Evolutionary conservation across 2,797 vertebrate species (phyloP), one percentile per base, ranked within the genome.

Genomic region (Fringilla coelebs): DNA sequence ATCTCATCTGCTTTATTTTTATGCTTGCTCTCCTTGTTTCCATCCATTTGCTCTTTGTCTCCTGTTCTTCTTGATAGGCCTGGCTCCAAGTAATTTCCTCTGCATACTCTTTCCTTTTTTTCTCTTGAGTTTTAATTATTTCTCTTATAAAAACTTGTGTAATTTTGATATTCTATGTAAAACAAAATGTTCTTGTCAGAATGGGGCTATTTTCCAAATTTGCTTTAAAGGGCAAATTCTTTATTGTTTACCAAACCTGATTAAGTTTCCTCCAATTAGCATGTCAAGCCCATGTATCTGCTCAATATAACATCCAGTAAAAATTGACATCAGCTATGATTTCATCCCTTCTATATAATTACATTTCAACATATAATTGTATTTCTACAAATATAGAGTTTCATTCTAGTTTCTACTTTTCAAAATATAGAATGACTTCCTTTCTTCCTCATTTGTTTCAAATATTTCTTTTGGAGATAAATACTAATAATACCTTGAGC

Each of bases 331-430:
- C 79, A 73, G 26, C 74, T 82, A 74, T 96, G 82, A 94, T 83
- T 96, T 95, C 91, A 97, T 93, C 85, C 77, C 78, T 81, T 88
- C 76, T 73, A 73, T 86, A 86, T 93, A 97, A 97, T 96, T 95
- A 81, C 29, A 92, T 96, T 96, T 93, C 18, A 41, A 79, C 43
- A 32, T 81, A 48, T 93, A 95, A 96, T 96, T 96, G 32, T 78
- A 82, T 96, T 94, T 91, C 89, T 88, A 26, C 51, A 51, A 93
- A 83, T 63, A 92, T 7, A 61, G 25, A 63, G 58, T 78, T 91
- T 68, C 54, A 40, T 84, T 89, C 76, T 63, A 81, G 63, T 78
- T 92, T 95, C 58, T 92, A 11, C 48, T 60, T 89, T 84, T 46
- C 40, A 82, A 93, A 94, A 83, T 74, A 74, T 15, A 9, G 60